These are phyloP conservation scores for Phaethon lepturus DNA, from an alignment of 2,113 vertebrate species.

Conservation along the genomic window DNA sequence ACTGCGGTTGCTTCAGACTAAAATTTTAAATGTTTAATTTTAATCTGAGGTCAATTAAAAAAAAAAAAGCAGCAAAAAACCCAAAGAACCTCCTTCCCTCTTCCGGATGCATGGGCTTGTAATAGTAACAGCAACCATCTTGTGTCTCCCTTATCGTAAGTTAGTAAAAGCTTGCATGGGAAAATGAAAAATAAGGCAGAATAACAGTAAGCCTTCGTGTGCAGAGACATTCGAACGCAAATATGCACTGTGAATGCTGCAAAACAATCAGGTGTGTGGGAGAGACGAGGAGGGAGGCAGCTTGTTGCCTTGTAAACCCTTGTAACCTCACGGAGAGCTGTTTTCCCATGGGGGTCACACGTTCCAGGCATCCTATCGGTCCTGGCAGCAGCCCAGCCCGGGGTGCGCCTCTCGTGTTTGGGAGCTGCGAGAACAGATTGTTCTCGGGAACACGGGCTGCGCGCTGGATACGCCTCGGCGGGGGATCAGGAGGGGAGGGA, in stretches of 20 bases:
- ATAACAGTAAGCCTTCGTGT: neutral
- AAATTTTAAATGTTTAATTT: neutral
- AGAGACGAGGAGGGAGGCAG: neutral
- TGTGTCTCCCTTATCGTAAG: neutral
- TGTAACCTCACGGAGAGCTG: neutral
- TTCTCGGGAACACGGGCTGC: neutral
- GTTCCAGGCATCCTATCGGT: neutral
- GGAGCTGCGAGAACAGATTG: slow-evolving; percentile 46
- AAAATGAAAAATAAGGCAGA: neutral
- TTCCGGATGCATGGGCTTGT: neutral
- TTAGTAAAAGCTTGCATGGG: neutral
- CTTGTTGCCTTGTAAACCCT: neutral
- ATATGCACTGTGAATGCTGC: neutral
- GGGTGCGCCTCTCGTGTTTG: slow-evolving; percentile 5
- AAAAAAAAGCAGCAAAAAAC: neutral
- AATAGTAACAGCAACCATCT: neutral
- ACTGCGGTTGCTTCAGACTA: neutral
- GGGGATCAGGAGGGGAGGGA: neutral
- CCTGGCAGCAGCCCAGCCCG: slow-evolving; percentile 32
- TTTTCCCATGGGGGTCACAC: slow-evolving; percentile 8
- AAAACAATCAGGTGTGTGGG: slow-evolving; percentile 23
- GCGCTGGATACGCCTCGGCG: neutral
- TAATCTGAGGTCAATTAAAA: neutral
- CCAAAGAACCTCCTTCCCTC: neutral
- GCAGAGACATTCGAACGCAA: neutral